These are phyloP conservation scores for Caenorhabditis remanei DNA, from an alignment of 1,140 invertebrate species.

Conservation along the genomic window DNA sequence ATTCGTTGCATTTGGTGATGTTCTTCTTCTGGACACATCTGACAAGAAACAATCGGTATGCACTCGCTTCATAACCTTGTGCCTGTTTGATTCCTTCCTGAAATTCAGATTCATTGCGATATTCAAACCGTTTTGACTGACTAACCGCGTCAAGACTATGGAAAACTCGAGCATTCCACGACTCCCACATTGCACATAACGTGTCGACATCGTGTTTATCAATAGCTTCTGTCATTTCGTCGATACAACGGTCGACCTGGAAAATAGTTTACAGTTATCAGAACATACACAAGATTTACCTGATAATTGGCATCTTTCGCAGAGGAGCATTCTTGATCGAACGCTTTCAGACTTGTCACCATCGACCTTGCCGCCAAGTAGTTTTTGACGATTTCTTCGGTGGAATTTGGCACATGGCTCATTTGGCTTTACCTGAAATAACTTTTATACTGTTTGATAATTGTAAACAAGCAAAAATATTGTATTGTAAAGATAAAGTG, in stretches of 20 bases:
- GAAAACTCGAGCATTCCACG: slow-evolving; percentile 73
- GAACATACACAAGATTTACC: neutral
- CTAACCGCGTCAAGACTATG: slow-evolving; percentile 67
- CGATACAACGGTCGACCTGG: slow-evolving; percentile 65
- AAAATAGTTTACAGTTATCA: neutral
- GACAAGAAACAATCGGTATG: slow-evolving; percentile 90
- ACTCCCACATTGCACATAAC: slow-evolving; percentile 69
- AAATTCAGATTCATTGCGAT: slow-evolving; percentile 8
- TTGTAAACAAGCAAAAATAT: neutral
- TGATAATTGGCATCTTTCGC: slow-evolving; percentile 64
- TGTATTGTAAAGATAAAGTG: too few relatives aligned
- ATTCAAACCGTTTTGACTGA: too few relatives aligned
- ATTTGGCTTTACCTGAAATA: slow-evolving; percentile 20
- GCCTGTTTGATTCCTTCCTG: slow-evolving; percentile 81
- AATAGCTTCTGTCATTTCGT: slow-evolving; percentile 62
- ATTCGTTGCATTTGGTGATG: slow-evolving; percentile 88
- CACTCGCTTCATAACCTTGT: slow-evolving; percentile 88
- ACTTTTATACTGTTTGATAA: neutral
- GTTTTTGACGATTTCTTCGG: slow-evolving; percentile 40
- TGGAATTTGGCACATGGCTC: slow-evolving; percentile 39
- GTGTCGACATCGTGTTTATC: slow-evolving; percentile 62
- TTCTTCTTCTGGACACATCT: slow-evolving; percentile 87
- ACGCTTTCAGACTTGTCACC: slow-evolving; percentile 8
- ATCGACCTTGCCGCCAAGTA: slow-evolving; percentile 38
- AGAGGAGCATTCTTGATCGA: slow-evolving; percentile 58